phyloP scores from a whole-genome alignment of 2,113 vertebrate genomes.

The Antechinus stuartii region DNA sequence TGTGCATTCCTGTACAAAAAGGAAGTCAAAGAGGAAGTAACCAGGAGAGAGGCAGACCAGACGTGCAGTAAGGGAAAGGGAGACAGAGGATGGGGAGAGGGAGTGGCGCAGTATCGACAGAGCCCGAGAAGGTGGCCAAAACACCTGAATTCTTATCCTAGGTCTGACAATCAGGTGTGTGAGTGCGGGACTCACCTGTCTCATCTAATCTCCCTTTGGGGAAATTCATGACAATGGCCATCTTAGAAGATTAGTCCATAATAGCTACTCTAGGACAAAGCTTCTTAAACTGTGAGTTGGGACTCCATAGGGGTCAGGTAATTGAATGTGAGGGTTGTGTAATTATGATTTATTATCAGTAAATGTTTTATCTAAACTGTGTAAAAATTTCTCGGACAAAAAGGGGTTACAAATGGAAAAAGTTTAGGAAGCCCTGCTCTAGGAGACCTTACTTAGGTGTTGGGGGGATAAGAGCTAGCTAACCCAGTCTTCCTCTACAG shows the following conservation, averaged over 20 bases:
- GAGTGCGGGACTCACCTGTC: neutral
- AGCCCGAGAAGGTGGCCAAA: too few relatives aligned
- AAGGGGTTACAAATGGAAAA: too few relatives aligned
- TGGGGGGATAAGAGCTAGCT: neutral
- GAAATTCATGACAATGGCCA: neutral
- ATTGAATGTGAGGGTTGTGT: too few relatives aligned
- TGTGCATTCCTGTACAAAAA: constrained; percentile 22
- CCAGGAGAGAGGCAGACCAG: neutral
- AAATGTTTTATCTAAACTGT: too few relatives aligned
- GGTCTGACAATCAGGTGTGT: neutral
- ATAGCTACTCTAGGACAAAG: too few relatives aligned
- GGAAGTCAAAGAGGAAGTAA: constrained; percentile 65
- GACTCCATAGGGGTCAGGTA: too few relatives aligned
- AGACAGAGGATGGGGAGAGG: neutral
- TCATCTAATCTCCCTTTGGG: neutral
- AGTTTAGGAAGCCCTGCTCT: too few relatives aligned
- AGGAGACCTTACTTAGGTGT: too few relatives aligned
- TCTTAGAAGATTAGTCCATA: neutral
- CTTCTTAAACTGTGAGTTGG: too few relatives aligned
- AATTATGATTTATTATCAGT: too few relatives aligned
- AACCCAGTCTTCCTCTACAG: neutral
- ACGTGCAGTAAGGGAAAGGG: neutral
- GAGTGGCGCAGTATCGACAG: neutral
- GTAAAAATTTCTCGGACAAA: too few relatives aligned
- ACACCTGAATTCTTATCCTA: neutral